Conservation (phyloP, 2,797 vertebrate species). For the Myripristis murdjan region DNA sequence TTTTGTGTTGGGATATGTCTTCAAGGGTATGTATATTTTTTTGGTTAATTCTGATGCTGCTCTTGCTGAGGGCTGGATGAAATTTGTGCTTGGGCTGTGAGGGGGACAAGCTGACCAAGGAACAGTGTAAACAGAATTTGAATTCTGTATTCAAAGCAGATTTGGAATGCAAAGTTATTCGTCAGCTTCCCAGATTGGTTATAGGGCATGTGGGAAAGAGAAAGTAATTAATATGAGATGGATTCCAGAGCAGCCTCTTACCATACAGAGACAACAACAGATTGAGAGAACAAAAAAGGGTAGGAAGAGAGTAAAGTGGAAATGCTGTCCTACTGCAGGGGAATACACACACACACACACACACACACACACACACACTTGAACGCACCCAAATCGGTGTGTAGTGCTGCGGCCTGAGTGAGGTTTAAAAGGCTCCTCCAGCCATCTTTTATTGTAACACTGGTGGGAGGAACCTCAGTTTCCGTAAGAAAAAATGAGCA, state of each 20-base stretch:
- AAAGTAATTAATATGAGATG: slow-evolving; percentile 83
- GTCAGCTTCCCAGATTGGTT: slow-evolving; percentile 82
- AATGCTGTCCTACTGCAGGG: slow-evolving; percentile 67
- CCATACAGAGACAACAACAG: slow-evolving; percentile 65
- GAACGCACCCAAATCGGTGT: slow-evolving; percentile 28
- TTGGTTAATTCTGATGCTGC: slow-evolving; percentile 58
- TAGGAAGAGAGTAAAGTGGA: slow-evolving; percentile 69
- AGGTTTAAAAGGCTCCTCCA: slow-evolving; percentile 40
- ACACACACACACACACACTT: neutral
- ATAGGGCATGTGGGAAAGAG: slow-evolving; percentile 78
- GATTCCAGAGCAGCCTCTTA: slow-evolving; percentile 79
- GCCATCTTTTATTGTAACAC: slow-evolving; percentile 46
- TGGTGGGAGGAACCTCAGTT: slow-evolving; percentile 59
- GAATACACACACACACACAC: neutral
- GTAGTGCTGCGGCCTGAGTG: slow-evolving; percentile 31
- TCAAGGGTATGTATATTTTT: slow-evolving; percentile 6
- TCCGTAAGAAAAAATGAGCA: slow-evolving; percentile 56
- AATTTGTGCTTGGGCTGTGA: slow-evolving; percentile 50
- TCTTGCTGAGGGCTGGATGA: slow-evolving; percentile 60
- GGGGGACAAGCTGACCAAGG: slow-evolving; percentile 72
- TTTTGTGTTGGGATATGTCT: slow-evolving; percentile 19
- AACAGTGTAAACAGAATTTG: slow-evolving; percentile 77
- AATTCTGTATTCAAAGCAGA: slow-evolving; percentile 79
- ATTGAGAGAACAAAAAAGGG: slow-evolving; percentile 73
- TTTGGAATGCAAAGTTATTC: slow-evolving; percentile 86